Base-by-base conservation (phyloP, 2,888 invertebrate genomes). In the Ametastegia equiseti region DNA sequence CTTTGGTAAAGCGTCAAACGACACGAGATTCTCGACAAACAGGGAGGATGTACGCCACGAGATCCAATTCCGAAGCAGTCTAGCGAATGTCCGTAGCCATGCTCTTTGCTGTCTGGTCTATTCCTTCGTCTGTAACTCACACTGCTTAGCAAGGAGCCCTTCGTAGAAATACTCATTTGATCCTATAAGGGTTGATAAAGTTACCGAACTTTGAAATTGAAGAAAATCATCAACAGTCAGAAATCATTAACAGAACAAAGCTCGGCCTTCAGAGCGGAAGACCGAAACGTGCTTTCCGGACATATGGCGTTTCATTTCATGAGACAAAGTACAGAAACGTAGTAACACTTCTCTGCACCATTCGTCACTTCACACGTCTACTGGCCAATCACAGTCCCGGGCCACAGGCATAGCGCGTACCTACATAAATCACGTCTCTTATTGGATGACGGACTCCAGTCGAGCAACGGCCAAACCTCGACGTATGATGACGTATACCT, bases 401-500 rank as follows among this genome's bases (percentile, higher is more conserved):
- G 19, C 42, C 69, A 39, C 39, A 1, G 27, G 27, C 69, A 27
- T 69, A 27, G 42, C 42, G 15, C n/a, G n/a, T n/a, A n/a, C n/a
- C n/a, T 39, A 42, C 69, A 69, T 69, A 42, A 42, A 69, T 69
- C 69, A 69, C 23, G 39, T 42, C 69, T 19, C 36, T 36, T 23
- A 69, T 69, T 69, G 39, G 39, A 13, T 69, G 69, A 69, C 69
- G 42, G 69, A 69, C 69, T 42, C 69, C 9, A 5, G n/a, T n/a
- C n/a, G 69, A 39, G 69, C 42, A 69, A 69, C 69, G 69, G 69
- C 39, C 19, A 36, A 69, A 69, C 23, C 63, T 69, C 39, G 69
- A 69, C 69, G 69, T 39, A 69, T 69, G 42, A 69, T 42, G 69
- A 69, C 42, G 15, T 42, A 69, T 69, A 27, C 69, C 69, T 69